Evolutionary conservation across 2,797 vertebrate species (phyloP).

Genomic region (Takifugu rubripes): DNA sequence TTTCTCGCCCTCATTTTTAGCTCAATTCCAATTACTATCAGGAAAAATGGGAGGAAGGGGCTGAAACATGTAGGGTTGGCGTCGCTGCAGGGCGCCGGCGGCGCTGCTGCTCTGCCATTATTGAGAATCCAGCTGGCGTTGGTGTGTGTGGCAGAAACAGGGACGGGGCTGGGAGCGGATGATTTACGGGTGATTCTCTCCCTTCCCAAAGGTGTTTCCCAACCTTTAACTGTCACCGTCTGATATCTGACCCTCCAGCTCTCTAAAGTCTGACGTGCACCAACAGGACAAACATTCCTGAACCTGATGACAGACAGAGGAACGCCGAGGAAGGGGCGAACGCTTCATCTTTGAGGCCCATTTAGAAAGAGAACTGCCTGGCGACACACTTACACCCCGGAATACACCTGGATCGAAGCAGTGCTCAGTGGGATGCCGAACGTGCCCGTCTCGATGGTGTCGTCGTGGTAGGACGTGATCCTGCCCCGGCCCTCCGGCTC

Average conservation of each 20-base stretch:
- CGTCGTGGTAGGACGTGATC: constrained; percentile 82
- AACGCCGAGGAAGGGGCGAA: neutral
- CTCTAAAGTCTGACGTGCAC: constrained; percentile 44
- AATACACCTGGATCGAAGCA: constrained; percentile 89
- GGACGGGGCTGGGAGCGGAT: too few species aligned
- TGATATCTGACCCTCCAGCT: too few species aligned
- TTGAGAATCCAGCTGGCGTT: too few species aligned
- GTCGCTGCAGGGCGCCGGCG: too few species aligned
- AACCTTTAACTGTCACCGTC: constrained; percentile 38
- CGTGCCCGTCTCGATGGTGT: constrained; percentile 81
- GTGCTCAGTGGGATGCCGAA: constrained; percentile 84
- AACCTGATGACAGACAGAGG: constrained; percentile 15
- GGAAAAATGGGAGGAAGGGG: too few species aligned
- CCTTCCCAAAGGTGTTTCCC: constrained; percentile 29
- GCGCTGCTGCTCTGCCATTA: too few species aligned
- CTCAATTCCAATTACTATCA: too few species aligned
- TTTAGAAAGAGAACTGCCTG: neutral
- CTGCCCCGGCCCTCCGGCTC: constrained; percentile 85
- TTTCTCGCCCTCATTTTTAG: too few species aligned
- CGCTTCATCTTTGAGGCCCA: neutral
- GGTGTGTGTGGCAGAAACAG: too few species aligned
- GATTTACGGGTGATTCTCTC: neutral
- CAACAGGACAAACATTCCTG: constrained; percentile 62
- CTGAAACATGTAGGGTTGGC: too few species aligned
- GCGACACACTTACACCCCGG: constrained; percentile 85